phyloP scores from a whole-genome alignment of 2,888 invertebrate species.

The Lepidonotus clava region DNA sequence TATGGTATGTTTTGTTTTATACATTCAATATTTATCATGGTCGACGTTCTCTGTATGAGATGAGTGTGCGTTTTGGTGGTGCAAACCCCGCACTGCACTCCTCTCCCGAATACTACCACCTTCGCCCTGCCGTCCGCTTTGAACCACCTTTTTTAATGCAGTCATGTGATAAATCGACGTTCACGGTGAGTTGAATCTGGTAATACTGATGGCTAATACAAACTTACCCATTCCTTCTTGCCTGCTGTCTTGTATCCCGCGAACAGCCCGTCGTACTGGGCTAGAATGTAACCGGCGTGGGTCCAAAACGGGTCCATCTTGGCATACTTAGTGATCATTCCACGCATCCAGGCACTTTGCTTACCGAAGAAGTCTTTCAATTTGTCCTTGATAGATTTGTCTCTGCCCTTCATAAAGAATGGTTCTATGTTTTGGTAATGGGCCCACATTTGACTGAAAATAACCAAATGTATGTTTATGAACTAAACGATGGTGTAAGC shows the following conservation, averaged over 20 bases:
- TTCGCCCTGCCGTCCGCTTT: no score
- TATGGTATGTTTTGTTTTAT: no score
- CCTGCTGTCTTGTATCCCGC: constrained; percentile 71
- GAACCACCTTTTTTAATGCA: no score
- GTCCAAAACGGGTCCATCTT: constrained; percentile 72
- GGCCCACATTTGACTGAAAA: constrained; percentile 74
- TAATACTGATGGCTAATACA: not conserved
- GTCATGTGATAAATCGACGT: not conserved
- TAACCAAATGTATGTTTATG: no score
- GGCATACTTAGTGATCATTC: constrained; percentile 66
- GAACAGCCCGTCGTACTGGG: constrained; percentile 75
- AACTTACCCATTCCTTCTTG: constrained; percentile 41
- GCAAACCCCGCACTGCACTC: no score
- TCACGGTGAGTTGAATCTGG: not conserved
- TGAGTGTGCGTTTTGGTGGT: no score
- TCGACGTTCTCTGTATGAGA: no score
- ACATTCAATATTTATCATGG: no score
- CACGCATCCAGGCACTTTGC: constrained; percentile 72
- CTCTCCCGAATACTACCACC: no score
- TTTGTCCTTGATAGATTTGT: constrained; percentile 58
- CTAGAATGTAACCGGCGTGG: constrained; percentile 71
- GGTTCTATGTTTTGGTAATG: constrained; percentile 72
- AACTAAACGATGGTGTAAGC: no score
- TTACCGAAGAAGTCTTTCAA: constrained; percentile 68
- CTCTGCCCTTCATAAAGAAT: constrained; percentile 61